A percentile compares a stretch with the other conserved stretches of the same genome.
These are phyloP conservation scores for Hypomesus transpacificus DNA, from an alignment of 2,113 vertebrate species.

Conservation along the genomic window DNA sequence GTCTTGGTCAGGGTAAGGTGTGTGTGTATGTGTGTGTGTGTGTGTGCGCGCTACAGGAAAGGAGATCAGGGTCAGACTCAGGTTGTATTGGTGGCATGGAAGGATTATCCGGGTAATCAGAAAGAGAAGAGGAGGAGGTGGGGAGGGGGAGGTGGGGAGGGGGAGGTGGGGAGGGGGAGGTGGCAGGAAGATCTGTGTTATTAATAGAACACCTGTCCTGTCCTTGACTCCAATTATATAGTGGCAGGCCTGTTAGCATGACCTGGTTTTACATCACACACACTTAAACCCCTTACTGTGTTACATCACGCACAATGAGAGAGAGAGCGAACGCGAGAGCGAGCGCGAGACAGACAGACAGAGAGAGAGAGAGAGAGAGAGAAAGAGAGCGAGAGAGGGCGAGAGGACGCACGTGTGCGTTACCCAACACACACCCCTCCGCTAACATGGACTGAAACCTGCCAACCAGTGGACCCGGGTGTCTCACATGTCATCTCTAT, in stretches of 20 bases:
- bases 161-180: background rate
- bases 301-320: constrained; percentile 14
- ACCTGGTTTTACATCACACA: constrained; percentile 16
- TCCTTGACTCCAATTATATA: constrained; percentile 23
- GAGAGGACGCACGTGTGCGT: background rate
- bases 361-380: no score
- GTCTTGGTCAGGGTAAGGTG: background rate
- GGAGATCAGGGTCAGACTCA: no score
- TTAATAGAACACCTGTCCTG: constrained; percentile 26
- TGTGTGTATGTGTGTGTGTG: background rate
- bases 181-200: background rate
- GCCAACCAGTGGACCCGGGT: no score
- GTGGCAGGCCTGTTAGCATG: background rate
- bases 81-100: no score
- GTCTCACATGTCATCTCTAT: no score
- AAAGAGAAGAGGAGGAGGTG: no score
- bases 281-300: constrained; percentile 21
- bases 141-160: background rate
- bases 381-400: background rate
- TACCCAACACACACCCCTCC: background rate
- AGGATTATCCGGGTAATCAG: no score
- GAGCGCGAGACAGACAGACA: background rate
- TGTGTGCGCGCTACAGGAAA: background rate
- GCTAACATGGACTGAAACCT: background rate
- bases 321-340: background rate